Base-by-base conservation (phyloP, 2,797 vertebrate genomes). In the Chaunax sp. region DNA sequence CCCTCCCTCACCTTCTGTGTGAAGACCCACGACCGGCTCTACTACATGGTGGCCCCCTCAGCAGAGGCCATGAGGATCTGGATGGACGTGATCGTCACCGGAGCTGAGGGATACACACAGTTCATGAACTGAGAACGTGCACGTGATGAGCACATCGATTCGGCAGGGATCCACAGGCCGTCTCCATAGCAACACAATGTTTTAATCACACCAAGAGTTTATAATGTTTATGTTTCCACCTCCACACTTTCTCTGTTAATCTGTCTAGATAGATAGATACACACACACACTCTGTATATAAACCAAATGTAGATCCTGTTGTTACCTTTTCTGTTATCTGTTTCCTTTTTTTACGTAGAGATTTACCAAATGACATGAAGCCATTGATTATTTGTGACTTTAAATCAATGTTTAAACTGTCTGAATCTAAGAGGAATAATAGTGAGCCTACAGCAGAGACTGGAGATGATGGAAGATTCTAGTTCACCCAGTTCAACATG, bases 51-150 rank as follows among this genome's bases (percentile, higher is more conserved):
- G 84, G 97, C 98, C 0, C 97, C 97, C 0, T 95, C 97, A 0
- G 94, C 97, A 0, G 98, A 98, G 81, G 95, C 98, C 87, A 98
- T 99, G 97, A 90, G 98, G 74, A 98, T 99, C 82, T 99, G 98
- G 98, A 99, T 99, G 97, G 98, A 99, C 0, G 97, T 96, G 59
- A 97, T 99, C 0, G 96, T 99, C 69, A 99, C 97, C 0, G 97
- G 97, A 22, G 97, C 97, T 0, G 97, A 99, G 90, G 97, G 97
- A 8, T 97, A 98, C 90, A 98, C 97, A 0, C 97, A 98, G 90
- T 99, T 98, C 89, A 92, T 98, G 94, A 98, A 94, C 93, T 98
- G 89, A 87, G 20, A 43, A 6, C 1, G 43, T 10, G 25, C 60
- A 47, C 44, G 25, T 56, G 64, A 75, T 14, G 54, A 69, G 57